Base-by-base conservation (phyloP, 2,113 vertebrate species). In the Dicentrarchus labrax region DNA sequence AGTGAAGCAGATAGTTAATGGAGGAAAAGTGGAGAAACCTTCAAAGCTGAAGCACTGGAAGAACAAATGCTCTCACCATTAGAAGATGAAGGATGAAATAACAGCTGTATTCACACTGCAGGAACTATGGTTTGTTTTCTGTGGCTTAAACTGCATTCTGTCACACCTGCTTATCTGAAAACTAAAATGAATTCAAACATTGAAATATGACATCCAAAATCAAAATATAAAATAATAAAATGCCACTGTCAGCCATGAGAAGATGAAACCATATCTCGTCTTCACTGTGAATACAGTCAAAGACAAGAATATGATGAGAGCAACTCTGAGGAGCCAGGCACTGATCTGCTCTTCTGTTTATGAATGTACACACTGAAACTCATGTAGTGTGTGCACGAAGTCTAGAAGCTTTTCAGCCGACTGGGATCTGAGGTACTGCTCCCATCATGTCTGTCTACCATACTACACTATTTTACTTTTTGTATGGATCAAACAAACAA, bases 341-440 rank as follows among this genome's bases (percentile, higher is more conserved):
- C 80, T 73, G 91, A 89, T 62, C 2, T 22, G 69, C 30, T 11
- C 78, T 89, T 88, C 90, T 93, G 67, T 78, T 70, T 47, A 87
- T 94, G 94, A 94, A 82, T 92, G 89, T 54, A 53, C 84, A 76
- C 89, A 41, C 82, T 56, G n/a, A 94, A 95, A 77, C 82, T 5
- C 6, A 6, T 9, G 15, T 4, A 15, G 90, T 81, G 91, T 72
- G 88, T 47, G 38, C 90, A 88, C 8, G 93, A 61, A 67, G 9
- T 10, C 12, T 0, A 91, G 90, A 89, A 86, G 80, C 48, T 43
- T 76, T 64, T 91, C 79, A 76, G 56, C 16, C 0, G 5, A 57
- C 80, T 45, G 80, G 70, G 66, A n/a, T 72, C 90, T 73, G 54
- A 72, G 36, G 60, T 68, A 13, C 45, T 76, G 71, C 57, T 86